Conservation (phyloP, 2,113 vertebrate genomes). For the Neotragus pygmaeus region DNA sequence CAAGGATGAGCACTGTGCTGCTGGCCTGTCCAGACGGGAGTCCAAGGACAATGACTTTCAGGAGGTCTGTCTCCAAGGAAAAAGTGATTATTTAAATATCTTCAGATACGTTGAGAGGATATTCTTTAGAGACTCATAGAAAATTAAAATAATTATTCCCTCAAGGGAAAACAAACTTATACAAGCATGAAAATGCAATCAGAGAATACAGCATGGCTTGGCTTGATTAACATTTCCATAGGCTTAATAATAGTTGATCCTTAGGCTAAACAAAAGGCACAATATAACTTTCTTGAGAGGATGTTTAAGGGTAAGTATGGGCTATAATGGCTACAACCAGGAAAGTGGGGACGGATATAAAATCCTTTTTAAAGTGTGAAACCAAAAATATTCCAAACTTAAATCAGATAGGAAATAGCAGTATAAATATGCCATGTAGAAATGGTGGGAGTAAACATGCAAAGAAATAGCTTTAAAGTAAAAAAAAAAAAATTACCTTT, state of each 20-base stretch:
- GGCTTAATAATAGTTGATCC: background rate
- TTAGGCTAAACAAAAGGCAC: background rate
- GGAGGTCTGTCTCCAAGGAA: background rate
- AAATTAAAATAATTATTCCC: background rate
- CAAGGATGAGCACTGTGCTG: background rate
- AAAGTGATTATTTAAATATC: background rate
- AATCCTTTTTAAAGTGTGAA: background rate
- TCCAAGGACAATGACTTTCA: background rate
- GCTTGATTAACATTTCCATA: background rate
- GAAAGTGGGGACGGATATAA: background rate
- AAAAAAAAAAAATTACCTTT: background rate
- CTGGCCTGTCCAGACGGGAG: background rate
- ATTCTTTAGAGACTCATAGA: background rate
- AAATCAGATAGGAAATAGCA: background rate
- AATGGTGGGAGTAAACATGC: background rate
- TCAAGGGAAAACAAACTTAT: background rate
- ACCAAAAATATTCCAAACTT: background rate
- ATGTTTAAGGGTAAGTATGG: background rate
- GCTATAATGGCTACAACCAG: background rate
- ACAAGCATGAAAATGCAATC: background rate
- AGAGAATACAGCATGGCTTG: background rate
- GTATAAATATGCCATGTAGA: background rate
- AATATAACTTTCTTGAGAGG: background rate
- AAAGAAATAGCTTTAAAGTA: background rate
- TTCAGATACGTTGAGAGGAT: background rate